phyloP scores from a whole-genome alignment of 1,140 invertebrate species.

The Sitophilus oryzae region DNA sequence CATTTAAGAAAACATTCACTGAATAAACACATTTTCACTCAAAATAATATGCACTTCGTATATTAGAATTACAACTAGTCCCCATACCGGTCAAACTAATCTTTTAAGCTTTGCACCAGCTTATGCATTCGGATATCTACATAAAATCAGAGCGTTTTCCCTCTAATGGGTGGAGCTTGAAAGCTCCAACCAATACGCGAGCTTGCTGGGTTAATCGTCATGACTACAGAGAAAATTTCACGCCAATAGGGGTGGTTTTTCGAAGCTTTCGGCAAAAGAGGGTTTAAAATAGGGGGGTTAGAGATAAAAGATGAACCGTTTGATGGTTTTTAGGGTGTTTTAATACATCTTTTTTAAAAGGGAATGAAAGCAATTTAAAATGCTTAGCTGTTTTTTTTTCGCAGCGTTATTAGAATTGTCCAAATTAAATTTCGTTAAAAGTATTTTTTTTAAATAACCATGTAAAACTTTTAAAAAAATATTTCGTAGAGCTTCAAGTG shows the following conservation, averaged over 20 bases:
- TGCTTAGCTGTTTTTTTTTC: no score
- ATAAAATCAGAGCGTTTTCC: constrained; percentile 15
- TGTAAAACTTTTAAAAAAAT: no score
- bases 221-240: background rate
- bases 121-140: constrained; percentile 4
- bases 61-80: background rate
- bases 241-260: constrained; percentile 1
- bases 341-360: no score
- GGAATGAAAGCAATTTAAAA: no score
- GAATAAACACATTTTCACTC: background rate
- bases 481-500: no score
- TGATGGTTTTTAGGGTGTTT: no score
- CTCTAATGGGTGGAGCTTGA: constrained; percentile 11
- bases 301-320: constrained; percentile 6
- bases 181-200: constrained; percentile 14
- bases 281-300: background rate
- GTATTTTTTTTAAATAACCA: no score
- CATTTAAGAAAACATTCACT: background rate
- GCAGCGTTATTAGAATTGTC: no score
- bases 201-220: constrained; percentile 1
- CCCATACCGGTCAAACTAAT: no score
- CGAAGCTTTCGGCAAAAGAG: constrained; percentile 1
- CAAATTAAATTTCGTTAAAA: no score
- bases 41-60: background rate
- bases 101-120: background rate